Base-by-base conservation (phyloP, 2,797 vertebrate genomes). In the Melanotaenia pygmaea region DNA sequence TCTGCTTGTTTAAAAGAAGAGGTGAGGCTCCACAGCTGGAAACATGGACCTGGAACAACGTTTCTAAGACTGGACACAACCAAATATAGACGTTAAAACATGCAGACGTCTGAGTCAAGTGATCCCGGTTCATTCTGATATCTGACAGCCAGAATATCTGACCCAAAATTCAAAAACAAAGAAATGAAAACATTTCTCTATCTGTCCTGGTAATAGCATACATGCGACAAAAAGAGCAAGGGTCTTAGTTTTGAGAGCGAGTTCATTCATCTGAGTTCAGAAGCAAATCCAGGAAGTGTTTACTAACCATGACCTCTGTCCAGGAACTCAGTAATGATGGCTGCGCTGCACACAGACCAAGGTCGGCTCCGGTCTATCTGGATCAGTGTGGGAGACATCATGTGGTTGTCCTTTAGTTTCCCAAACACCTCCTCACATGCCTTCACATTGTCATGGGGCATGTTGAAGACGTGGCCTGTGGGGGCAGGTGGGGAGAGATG, bases 331-430 rank as follows among this genome's bases (percentile, higher is more conserved):
- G 98, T 99, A 90, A 99, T 95, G 88, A 99, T 97, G 85, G 97
- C 97, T 0, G 97, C 96, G 0, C 98, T 99, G 94, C 98, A 99
- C 71, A 96, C 94, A 0, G 98, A 99, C 98, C 98, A 99, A 54
- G 98, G 98, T 50, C 94, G 95, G 90, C 92, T 93, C 4, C 97
- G 96, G 91, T 99, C 96, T 0, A 99, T 97, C 92, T 98, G 98
- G 89, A 98, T 99, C 83, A 99, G 95, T 0, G 98, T 99, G 7
- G 98, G 98, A 38, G 98, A 99, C 98, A 99, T 99, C 97, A 99
- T 99, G 91, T 99, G 98, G 89, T 98, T 97, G 92, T 97, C 97
- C 84, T 92, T 95, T 75, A 98, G 94, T 78, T 94, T 96, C 47
- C 98, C 98, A 2, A 99, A 99, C 57, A 96, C 95, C 86, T 98